phyloP scores from a whole-genome alignment of 2,797 vertebrate species.

The Danio kyathit region DNA sequence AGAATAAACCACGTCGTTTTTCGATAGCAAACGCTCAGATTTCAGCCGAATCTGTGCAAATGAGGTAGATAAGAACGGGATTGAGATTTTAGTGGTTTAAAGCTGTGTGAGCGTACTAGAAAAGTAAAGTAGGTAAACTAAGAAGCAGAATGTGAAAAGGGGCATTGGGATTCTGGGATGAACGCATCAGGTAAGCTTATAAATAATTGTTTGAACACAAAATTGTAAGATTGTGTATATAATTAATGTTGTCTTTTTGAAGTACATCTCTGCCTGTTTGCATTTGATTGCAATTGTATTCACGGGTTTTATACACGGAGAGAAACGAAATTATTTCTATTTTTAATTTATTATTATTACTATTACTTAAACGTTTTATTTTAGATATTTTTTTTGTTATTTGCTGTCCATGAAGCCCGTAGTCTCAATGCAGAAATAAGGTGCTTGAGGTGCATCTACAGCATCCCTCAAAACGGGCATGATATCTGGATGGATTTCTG shows the following conservation, averaged over 20 bases:
- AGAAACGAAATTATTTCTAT: background rate
- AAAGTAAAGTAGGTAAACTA: background rate
- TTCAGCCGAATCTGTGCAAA: background rate
- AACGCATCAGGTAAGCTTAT: conserved; percentile 32
- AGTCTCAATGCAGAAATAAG: background rate
- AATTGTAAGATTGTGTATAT: background rate
- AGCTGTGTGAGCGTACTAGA: background rate
- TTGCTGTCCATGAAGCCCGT: background rate
- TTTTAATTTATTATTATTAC: background rate
- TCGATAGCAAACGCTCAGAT: background rate
- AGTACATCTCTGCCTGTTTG: background rate
- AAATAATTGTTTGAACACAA: conserved; percentile 8
- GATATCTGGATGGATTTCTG: background rate
- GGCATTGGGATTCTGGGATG: conserved; percentile 11
- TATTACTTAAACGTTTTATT: background rate
- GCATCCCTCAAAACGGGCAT: background rate
- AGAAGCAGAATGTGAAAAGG: conserved; percentile 11
- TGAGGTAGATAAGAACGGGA: background rate
- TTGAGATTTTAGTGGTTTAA: conserved; percentile 6
- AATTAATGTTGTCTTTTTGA: background rate
- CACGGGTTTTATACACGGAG: background rate
- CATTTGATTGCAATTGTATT: background rate
- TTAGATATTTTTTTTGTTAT: background rate
- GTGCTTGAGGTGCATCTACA: background rate
- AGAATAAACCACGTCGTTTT: background rate